Conservation (phyloP, 2,797 vertebrate species). For the Labroides dimidiatus region DNA sequence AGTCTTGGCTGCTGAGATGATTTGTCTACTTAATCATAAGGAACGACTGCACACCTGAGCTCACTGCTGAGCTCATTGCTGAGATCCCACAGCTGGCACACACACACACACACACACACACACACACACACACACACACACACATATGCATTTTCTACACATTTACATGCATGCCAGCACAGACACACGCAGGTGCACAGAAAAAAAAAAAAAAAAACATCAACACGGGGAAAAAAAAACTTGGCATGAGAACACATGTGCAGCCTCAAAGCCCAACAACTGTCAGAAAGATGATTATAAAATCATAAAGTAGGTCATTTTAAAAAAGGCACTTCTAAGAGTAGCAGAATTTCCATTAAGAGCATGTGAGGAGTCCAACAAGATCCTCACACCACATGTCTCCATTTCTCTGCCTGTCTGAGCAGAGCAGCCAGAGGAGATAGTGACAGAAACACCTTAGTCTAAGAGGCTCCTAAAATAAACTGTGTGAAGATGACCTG, state of each 20-base stretch:
- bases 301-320: constrained; percentile 70
- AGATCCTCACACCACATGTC: constrained; percentile 52
- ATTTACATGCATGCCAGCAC: background rate
- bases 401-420: constrained; percentile 52
- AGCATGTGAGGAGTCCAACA: constrained; percentile 47
- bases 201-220: constrained; percentile 11
- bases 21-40: constrained; percentile 53
- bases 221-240: constrained; percentile 50
- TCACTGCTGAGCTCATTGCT: constrained; percentile 45
- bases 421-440: constrained; percentile 60
- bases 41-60: constrained; percentile 62
- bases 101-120: constrained; percentile 11
- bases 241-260: constrained; percentile 31
- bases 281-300: constrained; percentile 60
- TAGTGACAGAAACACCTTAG: constrained; percentile 73
- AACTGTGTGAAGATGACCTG: constrained; percentile 65
- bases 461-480: constrained; percentile 76
- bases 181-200: constrained; percentile 45
- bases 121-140: constrained; percentile 12
- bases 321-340: constrained; percentile 60
- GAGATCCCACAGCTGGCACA: constrained; percentile 46
- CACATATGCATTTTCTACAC: constrained; percentile 18
- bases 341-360: constrained; percentile 50
- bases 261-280: constrained; percentile 49
- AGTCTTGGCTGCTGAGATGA: constrained; percentile 39